These are phyloP conservation scores for Tuberolachnus salignus DNA, from an alignment of 2,888 invertebrate species.

Conservation along the genomic window DNA sequence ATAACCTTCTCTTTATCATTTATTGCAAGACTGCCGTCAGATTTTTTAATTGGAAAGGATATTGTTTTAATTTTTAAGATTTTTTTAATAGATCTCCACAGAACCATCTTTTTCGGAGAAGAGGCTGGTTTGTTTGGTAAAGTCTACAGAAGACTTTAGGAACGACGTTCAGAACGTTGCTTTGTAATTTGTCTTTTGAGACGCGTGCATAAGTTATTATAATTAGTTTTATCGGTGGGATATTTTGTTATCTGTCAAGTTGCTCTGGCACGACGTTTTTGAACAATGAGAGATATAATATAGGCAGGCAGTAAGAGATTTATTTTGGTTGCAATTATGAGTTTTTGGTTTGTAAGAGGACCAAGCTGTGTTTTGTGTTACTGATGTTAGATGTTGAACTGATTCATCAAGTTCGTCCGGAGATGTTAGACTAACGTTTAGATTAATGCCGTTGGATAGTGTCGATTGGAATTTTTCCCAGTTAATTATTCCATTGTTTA, in stretches of 20 bases:
- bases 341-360: not conserved
- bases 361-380: not conserved
- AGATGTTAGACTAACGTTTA: constrained; percentile 3
- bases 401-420: no score
- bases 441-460: not conserved
- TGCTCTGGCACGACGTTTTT: no score
- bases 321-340: not conserved
- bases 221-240: no score
- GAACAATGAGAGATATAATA: not conserved
- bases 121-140: not conserved
- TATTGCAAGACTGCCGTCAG: no score
- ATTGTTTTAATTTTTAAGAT: no score
- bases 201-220: not conserved
- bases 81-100: no score
- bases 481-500: not conserved
- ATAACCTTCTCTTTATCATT: no score
- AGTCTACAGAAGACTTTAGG: no score
- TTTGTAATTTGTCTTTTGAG: not conserved
- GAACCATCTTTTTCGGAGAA: not conserved
- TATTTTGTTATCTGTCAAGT: no score
- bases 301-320: not conserved
- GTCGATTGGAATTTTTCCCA: not conserved
- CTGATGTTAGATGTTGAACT: not conserved
- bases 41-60: no score
- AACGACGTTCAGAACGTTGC: not conserved